Conservation (phyloP, 1,140 invertebrate genomes). For the Brachionus rubens region DNA sequence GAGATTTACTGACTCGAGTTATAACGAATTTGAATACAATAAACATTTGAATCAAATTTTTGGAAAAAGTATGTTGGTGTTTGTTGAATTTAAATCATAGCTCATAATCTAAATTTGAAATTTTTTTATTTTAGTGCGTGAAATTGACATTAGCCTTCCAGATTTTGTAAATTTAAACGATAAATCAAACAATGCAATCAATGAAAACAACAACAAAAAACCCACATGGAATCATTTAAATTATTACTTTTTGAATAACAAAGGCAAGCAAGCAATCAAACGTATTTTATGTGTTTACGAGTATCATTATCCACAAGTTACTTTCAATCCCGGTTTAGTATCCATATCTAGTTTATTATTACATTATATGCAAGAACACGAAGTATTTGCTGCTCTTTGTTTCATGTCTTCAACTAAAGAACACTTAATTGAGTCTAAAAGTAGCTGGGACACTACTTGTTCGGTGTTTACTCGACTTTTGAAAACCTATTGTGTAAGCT, state of each 20-base stretch:
- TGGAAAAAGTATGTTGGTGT: conserved; percentile 15
- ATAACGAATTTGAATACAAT: conserved; percentile 10
- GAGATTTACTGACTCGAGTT: background rate
- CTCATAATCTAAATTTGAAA: too few relatives aligned
- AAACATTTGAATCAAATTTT: conserved; percentile 43
- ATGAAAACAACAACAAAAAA: background rate
- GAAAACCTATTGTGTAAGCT: conserved; percentile 43
- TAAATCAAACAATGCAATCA: background rate
- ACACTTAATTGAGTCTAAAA: conserved; percentile 3
- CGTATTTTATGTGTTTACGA: conserved; percentile 34
- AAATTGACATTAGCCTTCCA: conserved; percentile 27
- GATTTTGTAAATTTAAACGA: conserved; percentile 27
- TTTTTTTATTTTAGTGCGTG: background rate
- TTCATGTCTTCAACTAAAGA: conserved; percentile 18
- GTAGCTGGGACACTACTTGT: conserved; percentile 13
- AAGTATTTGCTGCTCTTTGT: conserved; percentile 18
- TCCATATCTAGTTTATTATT: conserved; percentile 29
- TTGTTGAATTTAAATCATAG: background rate
- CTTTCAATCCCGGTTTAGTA: conserved; percentile 21
- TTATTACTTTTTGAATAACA: conserved; percentile 39
- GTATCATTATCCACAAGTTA: conserved; percentile 42
- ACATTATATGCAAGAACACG: conserved; percentile 44
- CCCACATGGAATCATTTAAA: conserved; percentile 6
- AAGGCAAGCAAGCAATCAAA: conserved; percentile 42
- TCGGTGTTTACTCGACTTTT: conserved; percentile 24